Conservation (phyloP, 2,888 invertebrate species). For the Oxystoma pomonae region DNA sequence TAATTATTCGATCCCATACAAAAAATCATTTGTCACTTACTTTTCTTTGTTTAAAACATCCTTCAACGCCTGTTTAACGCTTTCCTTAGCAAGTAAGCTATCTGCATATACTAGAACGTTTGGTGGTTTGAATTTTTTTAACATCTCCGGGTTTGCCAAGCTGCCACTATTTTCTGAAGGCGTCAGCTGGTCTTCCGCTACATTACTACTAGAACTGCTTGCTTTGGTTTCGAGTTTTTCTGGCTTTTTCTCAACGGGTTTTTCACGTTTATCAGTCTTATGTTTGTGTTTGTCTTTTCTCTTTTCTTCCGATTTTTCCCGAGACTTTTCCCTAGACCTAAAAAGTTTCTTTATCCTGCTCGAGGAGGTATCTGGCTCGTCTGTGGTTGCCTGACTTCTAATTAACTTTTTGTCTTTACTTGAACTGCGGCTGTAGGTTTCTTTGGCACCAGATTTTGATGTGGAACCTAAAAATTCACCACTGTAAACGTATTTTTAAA, state of each 20-base stretch:
- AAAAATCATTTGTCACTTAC: conserved; percentile 46
- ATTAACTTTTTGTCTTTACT: conserved; percentile 33
- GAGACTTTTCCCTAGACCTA: conserved; percentile 8
- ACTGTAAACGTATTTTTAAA: no score
- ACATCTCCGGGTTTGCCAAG: conserved; percentile 13
- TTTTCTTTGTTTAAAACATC: conserved; percentile 67
- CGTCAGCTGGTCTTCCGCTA: background rate
- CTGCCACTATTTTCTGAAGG: conserved; percentile 6
- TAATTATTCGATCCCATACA: background rate
- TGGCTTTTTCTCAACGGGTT: background rate
- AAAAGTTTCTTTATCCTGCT: background rate
- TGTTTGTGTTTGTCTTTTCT: conserved; percentile 7
- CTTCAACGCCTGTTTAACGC: conserved; percentile 65
- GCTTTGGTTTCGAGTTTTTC: background rate
- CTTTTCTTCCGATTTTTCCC: conserved; percentile 12
- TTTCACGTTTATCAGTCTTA: background rate
- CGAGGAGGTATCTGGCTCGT: conserved; percentile 21
- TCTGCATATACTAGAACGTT: conserved; percentile 81
- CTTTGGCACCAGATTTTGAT: conserved; percentile 11
- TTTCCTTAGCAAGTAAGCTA: conserved; percentile 68
- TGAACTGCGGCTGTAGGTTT: conserved; percentile 19
- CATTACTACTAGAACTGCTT: background rate
- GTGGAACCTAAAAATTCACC: no score
- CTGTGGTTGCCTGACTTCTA: conserved; percentile 28
- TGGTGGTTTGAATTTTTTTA: conserved; percentile 58